Evolutionary conservation across 2,797 vertebrate genomes (phyloP), one percentile per base, ranked within the genome.

Genomic region (Graptemys geographica): DNA sequence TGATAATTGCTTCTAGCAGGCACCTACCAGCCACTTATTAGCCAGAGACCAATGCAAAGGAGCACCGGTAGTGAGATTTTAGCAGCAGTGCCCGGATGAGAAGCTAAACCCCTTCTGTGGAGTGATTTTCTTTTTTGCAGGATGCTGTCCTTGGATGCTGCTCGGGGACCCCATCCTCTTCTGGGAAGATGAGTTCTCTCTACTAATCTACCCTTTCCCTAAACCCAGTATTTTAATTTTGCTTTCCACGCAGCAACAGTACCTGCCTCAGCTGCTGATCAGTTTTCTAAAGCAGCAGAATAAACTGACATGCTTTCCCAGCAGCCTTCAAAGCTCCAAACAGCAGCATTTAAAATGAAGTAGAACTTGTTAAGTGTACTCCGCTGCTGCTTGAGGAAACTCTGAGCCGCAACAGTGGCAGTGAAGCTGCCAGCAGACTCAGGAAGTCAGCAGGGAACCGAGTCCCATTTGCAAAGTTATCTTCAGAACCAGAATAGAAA

Each of bases 181-280:
- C 25, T 41, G 37, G n/a, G 37, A 72, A 6, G 21, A 37, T 41
- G 25, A 72, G 21, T 41, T 37, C n/a, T 72, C 65, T 72, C n/a
- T 72, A 41, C 8, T 72, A 72, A 72, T 23, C 69, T 72, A 21
- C 69, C 37, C 37, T 41, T 72, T 21, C 69, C 21, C 21, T 11
- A 72, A 9, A 9, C 10, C n/a, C 19, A 72, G 69, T 72, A 72
- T 41, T 72, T 41, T 1, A 3, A 19, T 93, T 86, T 83, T 80
- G 41, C 44, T 25, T 83, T 33, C 62, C 1, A 16, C 47, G 47
- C 72, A 92, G 90, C 79, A 86, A 3, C 85, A 52, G 87, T 3
- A 90, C 89, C 92, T 79, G 80, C 90, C 88, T 91, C 47, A 87
- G 92, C 91, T 95, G 85, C 92, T 91, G n/a, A 11, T 47, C 88